Conservation (phyloP, 1,140 invertebrate genomes). For the Halyomorpha halys region DNA sequence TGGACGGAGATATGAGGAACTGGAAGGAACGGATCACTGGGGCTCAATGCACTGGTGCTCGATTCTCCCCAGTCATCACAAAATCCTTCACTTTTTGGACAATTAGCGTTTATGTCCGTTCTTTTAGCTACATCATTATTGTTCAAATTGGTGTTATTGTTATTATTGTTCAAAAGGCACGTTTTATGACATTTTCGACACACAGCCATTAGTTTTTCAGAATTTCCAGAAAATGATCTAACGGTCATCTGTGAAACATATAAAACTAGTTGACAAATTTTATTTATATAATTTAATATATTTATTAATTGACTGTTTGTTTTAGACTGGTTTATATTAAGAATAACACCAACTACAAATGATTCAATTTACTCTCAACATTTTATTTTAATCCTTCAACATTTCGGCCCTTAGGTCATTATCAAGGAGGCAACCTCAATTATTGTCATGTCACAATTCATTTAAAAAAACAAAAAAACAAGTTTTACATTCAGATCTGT, state of each 20-base stretch:
- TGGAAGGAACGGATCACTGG: constrained; percentile 41
- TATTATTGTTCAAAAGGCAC: constrained; percentile 45
- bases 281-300: too few relatives aligned
- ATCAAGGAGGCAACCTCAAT: too few relatives aligned
- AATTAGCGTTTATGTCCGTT: constrained; percentile 23
- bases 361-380: too few relatives aligned
- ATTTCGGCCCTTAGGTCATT: too few relatives aligned
- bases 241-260: constrained; percentile 30
- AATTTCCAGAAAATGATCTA: constrained; percentile 27
- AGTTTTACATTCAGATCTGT: too few relatives aligned
- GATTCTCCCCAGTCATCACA: constrained; percentile 19
- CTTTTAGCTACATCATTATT: constrained; percentile 5
- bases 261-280: too few relatives aligned
- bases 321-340: too few relatives aligned
- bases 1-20: constrained; percentile 57
- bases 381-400: too few relatives aligned
- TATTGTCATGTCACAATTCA: too few relatives aligned
- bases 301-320: too few relatives aligned
- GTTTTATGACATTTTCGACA: constrained; percentile 63
- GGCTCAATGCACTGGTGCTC: constrained; percentile 21
- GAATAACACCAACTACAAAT: too few relatives aligned
- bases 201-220: constrained; percentile 41
- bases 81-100: constrained; percentile 1
- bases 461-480: too few relatives aligned
- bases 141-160: constrained; percentile 31